Evolutionary conservation across 2,888 invertebrate species (phyloP).

Genomic region (Drosophila maculinotata): DNA sequence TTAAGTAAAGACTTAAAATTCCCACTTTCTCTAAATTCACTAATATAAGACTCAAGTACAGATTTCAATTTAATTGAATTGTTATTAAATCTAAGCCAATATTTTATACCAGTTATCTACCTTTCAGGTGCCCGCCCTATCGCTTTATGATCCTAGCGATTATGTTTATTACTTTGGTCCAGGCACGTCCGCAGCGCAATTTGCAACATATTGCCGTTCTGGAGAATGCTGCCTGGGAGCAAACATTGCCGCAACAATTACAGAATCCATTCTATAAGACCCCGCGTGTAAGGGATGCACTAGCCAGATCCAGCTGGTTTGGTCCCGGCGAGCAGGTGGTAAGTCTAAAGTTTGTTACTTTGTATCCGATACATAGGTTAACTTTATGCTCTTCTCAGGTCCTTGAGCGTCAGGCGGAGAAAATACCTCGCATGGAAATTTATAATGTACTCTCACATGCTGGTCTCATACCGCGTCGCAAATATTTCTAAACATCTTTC

Average conservation of each 20-base stretch:
- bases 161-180: conserved; percentile 8
- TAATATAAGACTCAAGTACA: too few species aligned
- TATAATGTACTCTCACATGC: conserved; percentile 89
- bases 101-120: not conserved
- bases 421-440: conserved; percentile 88
- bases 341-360: conserved; percentile 33
- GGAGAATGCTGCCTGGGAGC: conserved; percentile 87
- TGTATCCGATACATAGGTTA: not conserved
- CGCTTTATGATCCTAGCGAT: conserved; percentile 11
- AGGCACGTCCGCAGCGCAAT: conserved; percentile 66
- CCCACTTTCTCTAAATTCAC: too few species aligned
- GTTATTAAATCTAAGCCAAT: too few species aligned
- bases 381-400: conserved; percentile 84
- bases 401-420: conserved; percentile 87
- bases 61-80: too few species aligned
- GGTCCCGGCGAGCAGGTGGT: conserved; percentile 88
- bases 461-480: conserved; percentile 86
- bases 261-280: conserved; percentile 88
- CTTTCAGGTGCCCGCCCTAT: conserved; percentile 56
- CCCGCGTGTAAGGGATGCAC: conserved; percentile 86
- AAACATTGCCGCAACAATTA: conserved; percentile 86
- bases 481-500: conserved; percentile 47
- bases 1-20: too few species aligned
- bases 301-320: conserved; percentile 87
- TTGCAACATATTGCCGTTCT: conserved; percentile 87